phyloP scores from a whole-genome alignment of 1,140 invertebrate genomes.

The Coelopa frigida region DNA sequence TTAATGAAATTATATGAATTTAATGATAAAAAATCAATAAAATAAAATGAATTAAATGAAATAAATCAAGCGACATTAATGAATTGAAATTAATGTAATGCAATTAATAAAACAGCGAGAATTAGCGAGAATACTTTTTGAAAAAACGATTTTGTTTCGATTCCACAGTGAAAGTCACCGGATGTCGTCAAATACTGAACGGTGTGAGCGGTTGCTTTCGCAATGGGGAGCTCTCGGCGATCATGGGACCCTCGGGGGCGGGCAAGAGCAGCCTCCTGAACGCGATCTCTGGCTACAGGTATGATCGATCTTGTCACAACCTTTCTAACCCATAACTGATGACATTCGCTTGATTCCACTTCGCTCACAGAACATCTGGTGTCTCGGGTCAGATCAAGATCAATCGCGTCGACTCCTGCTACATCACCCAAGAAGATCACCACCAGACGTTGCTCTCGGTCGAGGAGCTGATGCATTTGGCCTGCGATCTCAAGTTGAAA shows the following conservation, averaged over 20 bases:
- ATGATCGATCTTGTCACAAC: too few relatives aligned
- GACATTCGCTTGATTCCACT: background rate
- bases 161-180: slow-evolving; percentile 30
- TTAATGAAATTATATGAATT: too few relatives aligned
- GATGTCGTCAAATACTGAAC: slow-evolving; percentile 50
- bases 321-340: background rate
- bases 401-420: slow-evolving; percentile 57
- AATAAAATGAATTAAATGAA: too few relatives aligned
- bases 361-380: slow-evolving; percentile 45
- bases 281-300: slow-evolving; percentile 64
- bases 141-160: too few relatives aligned
- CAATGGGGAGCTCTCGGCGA: slow-evolving; percentile 70
- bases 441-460: slow-evolving; percentile 74
- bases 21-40: too few relatives aligned
- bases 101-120: too few relatives aligned
- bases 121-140: too few relatives aligned
- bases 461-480: slow-evolving; percentile 74
- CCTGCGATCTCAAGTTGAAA: slow-evolving; percentile 67
- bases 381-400: slow-evolving; percentile 49
- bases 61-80: too few relatives aligned
- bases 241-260: slow-evolving; percentile 79
- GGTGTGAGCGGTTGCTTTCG: slow-evolving; percentile 62
- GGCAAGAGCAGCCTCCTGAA: slow-evolving; percentile 73
- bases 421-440: slow-evolving; percentile 87
- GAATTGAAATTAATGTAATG: too few relatives aligned